Base-by-base conservation (phyloP, 2,888 invertebrate genomes). In the Crepidodera aurea region DNA sequence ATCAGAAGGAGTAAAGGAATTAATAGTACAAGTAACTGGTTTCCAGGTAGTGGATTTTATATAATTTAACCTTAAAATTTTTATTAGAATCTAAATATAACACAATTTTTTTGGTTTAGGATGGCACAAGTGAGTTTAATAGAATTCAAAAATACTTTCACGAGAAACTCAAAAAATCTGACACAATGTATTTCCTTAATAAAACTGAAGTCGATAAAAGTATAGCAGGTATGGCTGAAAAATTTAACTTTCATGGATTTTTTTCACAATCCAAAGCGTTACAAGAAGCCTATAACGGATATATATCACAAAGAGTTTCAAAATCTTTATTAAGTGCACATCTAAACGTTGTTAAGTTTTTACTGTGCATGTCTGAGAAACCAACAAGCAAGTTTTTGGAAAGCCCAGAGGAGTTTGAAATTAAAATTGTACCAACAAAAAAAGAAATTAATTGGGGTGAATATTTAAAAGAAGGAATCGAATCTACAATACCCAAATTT, bases 381-480 rank as follows among this genome's bases (percentile, higher is more conserved):
- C 81, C 81, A 1, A 80, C 78, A 2, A 73, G 65, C 10, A 72
- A 77, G 44, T 76, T 81, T 62, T 62, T 76, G 54, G 69, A 75
- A 34, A 68, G 74, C 62, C 75, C 77, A 0, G 67, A 72, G 19
- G 60, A 69, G 22, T 73, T 66, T 46, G 56, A 67, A 8, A 71
- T 71, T 19, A 73, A 79, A 40, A 73, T 75, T 15, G 72, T 75
- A 16, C 72, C 15, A 7, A 75, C 76, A 15, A 70, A 73, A n/a
- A 78, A 78, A 4, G 82, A 83, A 61, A 82, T 84, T 34, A 80
- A 84, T 68, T 85, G 85, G 85, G 79, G 73, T 1, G 75, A 78
- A 22, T 84, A 84, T 74, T 75, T 85, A 27, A 81, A 76, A 40
- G 83, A 84, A 60, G 84, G 82, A 1, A 78, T 83, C 53, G 75